These are phyloP conservation scores for Ispidina picta DNA, from an alignment of 2,797 vertebrate species.

Conservation along the genomic window DNA sequence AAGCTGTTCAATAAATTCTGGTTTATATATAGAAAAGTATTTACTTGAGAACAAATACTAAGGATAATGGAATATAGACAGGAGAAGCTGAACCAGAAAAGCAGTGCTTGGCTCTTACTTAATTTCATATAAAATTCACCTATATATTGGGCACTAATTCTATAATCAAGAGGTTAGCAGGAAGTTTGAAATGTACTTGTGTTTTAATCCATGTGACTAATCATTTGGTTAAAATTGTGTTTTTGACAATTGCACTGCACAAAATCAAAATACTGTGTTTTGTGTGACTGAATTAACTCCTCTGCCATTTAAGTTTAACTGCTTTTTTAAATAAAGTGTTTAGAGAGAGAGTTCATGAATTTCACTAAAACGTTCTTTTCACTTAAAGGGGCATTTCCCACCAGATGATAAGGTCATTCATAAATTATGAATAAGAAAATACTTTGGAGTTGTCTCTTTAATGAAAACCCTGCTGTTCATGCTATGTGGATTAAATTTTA, in stretches of 20 bases:
- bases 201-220: not conserved
- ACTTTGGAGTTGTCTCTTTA: not conserved
- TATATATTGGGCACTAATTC: not conserved
- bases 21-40: not conserved
- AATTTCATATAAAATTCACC: not conserved
- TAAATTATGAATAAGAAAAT: not conserved
- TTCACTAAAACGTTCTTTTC: not conserved
- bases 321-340: not conserved
- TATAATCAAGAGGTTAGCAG: not conserved
- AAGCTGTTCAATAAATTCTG: not conserved
- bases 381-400: not conserved
- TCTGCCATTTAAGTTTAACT: slow-evolving; percentile 22
- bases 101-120: not conserved
- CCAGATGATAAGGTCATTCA: not conserved
- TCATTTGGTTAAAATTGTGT: not conserved
- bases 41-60: not conserved
- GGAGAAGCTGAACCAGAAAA: not conserved
- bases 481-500: not conserved
- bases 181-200: not conserved
- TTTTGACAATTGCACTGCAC: not conserved
- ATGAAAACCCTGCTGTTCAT: not conserved
- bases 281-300: not conserved
- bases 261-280: not conserved
- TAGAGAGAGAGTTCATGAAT: not conserved
- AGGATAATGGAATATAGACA: not conserved